These are phyloP conservation scores for Psammodynastes pulverulentus DNA, from an alignment of 2,113 vertebrate species.

Conservation along the genomic window DNA sequence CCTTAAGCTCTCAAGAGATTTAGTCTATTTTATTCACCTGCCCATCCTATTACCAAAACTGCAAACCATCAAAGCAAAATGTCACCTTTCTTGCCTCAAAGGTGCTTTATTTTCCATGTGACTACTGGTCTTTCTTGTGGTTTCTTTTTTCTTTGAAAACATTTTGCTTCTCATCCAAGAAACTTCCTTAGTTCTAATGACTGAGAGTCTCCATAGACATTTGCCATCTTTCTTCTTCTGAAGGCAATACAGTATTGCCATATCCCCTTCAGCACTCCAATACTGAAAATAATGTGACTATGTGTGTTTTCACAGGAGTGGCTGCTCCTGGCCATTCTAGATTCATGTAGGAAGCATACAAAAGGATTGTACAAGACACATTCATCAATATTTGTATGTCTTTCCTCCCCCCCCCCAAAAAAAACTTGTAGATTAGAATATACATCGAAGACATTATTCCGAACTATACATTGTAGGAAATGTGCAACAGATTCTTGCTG, in stretches of 20 bases:
- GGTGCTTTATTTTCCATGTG: neutral
- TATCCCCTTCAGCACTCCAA: neutral
- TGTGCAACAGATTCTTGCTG: neutral
- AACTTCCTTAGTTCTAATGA: neutral
- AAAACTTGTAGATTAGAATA: neutral
- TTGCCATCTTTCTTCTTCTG: neutral
- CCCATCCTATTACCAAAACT: neutral
- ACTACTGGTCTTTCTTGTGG: neutral
- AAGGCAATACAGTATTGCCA: neutral
- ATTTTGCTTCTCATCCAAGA: neutral
- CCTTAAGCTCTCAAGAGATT: neutral
- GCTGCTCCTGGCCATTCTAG: neutral
- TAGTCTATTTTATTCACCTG: neutral
- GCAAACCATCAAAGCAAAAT: neutral
- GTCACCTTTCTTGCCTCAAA: neutral
- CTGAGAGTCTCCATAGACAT: neutral
- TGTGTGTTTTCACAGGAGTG: neutral
- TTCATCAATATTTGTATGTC: neutral
- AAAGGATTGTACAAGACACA: neutral
- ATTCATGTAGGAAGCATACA: neutral
- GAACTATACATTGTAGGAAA: neutral
- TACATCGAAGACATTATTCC: neutral
- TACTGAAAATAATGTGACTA: neutral
- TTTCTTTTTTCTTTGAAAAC: neutral
- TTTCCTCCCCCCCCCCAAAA: neutral